Percentiles rank a stretch among this genome's conserved stretches.
Evolutionary conservation across 2,888 invertebrate genomes (phyloP).

Genomic region (Drosophila cognata): DNA sequence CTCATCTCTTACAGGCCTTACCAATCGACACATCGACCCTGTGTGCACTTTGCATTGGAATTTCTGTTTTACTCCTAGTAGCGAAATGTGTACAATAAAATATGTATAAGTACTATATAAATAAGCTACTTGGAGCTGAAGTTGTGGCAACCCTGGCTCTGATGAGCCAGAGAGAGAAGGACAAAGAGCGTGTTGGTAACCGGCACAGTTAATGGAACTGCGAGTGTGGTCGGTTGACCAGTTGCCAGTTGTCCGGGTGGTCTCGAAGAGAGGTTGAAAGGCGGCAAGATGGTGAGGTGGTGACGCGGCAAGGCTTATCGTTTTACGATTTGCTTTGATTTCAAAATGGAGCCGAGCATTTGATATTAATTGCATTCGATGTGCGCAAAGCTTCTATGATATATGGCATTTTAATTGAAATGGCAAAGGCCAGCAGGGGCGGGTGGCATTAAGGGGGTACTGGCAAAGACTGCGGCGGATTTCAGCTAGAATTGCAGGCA

Average conservation of each 20-base stretch:
- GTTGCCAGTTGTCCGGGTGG: conserved; percentile 54
- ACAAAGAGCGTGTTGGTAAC: background rate
- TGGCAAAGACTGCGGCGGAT: background rate
- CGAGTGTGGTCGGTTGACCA: background rate
- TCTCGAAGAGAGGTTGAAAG: conserved; percentile 27
- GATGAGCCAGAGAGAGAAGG: background rate
- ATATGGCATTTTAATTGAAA: conserved; percentile 78
- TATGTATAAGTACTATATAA: conserved; percentile 56
- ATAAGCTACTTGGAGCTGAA: conserved; percentile 26
- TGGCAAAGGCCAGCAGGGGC: conserved; percentile 52
- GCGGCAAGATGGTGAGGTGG: background rate
- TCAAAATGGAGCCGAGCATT: conserved; percentile 56
- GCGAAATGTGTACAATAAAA: conserved; percentile 59
- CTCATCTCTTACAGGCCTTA: background rate
- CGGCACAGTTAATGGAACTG: conserved; percentile 19
- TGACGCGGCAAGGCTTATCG: conserved; percentile 55
- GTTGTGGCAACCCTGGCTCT: background rate
- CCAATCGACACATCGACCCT: background rate
- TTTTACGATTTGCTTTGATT: conserved; percentile 72
- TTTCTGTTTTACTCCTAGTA: conserved; percentile 12
- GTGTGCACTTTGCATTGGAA: background rate
- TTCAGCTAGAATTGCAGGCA: conserved; percentile 33
- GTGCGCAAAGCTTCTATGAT: conserved; percentile 60
- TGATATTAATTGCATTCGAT: conserved; percentile 82
- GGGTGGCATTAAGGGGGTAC: background rate